Evolutionary conservation across 2,888 invertebrate genomes (phyloP), one percentile per base, ranked within the genome.

Genomic region (Carcina quercana): DNA sequence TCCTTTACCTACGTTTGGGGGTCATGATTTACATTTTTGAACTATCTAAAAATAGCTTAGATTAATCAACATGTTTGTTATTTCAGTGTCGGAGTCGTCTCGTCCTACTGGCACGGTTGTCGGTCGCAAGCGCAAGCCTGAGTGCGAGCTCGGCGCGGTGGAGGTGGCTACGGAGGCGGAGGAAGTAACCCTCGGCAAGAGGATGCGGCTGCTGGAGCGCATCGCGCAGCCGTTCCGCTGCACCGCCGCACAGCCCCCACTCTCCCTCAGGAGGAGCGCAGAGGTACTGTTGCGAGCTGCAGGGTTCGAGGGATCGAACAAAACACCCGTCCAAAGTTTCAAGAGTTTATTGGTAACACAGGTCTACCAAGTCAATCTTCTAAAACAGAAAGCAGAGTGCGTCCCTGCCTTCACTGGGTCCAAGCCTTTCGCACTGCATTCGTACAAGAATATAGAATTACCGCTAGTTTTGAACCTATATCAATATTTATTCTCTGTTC

Each of bases 51-150:
- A 7, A 19, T 19, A 8, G 8, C 7, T 2, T 7, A 8, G 2
- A 19, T 10, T 8, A 13, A 6, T n/a, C n/a, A n/a, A n/a, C n/a
- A n/a, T n/a, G n/a, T n/a, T n/a, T 13, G 13, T 17, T 38, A 3
- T 41, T 47, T 42, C 28, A n/a, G 31, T 44, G 2, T 50, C 53
- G 3, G 39, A 34, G 1, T 36, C 54, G 0, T 12, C 14, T 3
- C 68, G 80, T 0, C 83, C 82, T 0, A 80, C 74, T 0, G 79
- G 71, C 28, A 66, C 82, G 0, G 83, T 83, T 21, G 80, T 82
- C 15, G 83, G 84, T 0, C 74, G 83, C 49, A 84, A 83, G 45
- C 75, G 84, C 11, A 69, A 70, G 38, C 75, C 76, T 0, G 73
- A 32, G 10, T 7, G 7, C 5, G 24, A 25, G 15, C 11, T 7